Evolutionary conservation across 2,888 invertebrate genomes (phyloP).

Genomic region (Tipula lateralis): DNA sequence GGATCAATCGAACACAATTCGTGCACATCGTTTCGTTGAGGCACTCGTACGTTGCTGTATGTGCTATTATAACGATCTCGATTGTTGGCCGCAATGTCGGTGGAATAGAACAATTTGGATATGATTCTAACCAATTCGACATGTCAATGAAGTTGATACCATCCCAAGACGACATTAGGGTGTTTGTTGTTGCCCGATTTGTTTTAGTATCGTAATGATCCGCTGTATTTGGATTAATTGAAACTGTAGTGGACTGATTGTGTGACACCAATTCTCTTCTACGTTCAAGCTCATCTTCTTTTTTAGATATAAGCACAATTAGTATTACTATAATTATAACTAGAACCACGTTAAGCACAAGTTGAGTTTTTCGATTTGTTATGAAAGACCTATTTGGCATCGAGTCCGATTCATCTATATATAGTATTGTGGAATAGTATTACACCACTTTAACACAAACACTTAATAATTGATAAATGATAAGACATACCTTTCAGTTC

Average conservation of each 20-base stretch:
- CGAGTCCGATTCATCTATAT: background rate
- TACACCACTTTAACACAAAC: too few species aligned
- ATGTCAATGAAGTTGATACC: background rate
- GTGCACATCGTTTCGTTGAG: constrained; percentile 55
- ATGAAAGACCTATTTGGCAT: background rate
- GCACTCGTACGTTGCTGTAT: background rate
- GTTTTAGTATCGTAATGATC: background rate
- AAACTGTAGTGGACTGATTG: background rate
- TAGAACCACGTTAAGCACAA: background rate
- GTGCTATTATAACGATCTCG: background rate
- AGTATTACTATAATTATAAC: background rate
- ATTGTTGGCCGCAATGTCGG: background rate
- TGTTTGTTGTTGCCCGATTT: background rate
- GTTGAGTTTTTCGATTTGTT: background rate
- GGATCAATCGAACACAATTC: constrained; percentile 58
- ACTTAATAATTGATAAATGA: too few species aligned
- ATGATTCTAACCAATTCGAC: background rate
- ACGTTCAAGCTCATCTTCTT: background rate
- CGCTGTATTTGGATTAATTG: background rate
- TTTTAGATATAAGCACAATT: background rate
- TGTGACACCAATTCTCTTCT: background rate
- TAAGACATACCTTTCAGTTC: background rate
- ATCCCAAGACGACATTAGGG: background rate
- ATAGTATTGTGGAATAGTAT: background rate
- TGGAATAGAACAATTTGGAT: background rate